Evolutionary conservation across 2,888 invertebrate genomes (phyloP).

Genomic region (Hirtodrosophila confusa): DNA sequence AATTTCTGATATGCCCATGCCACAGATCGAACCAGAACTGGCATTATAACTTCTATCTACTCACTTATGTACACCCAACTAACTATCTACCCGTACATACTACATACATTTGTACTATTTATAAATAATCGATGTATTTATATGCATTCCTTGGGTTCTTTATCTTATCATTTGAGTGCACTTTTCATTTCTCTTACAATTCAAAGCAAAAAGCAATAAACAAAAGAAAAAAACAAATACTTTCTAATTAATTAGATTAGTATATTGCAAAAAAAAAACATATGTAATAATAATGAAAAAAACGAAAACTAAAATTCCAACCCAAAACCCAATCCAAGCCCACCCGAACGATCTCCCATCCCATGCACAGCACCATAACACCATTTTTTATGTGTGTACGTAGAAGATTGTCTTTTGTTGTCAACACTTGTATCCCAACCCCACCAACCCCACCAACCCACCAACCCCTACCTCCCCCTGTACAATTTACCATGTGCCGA

Average conservation of each 20-base stretch:
- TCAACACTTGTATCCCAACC: not conserved
- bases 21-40: constrained; percentile 6
- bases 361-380: constrained; percentile 60
- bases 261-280: constrained; percentile 3
- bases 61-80: constrained; percentile 7
- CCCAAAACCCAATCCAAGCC: not conserved
- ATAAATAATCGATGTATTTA: constrained; percentile 23
- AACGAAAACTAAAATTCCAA: not conserved
- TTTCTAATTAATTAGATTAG: constrained; percentile 29
- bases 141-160: constrained; percentile 28
- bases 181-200: constrained; percentile 44
- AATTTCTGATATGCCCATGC: constrained; percentile 6
- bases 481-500: constrained; percentile 26
- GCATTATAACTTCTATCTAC: constrained; percentile 18
- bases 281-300: no score
- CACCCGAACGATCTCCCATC: not conserved
- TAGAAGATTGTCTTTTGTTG: constrained; percentile 28
- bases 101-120: constrained; percentile 22
- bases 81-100: not conserved
- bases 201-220: constrained; percentile 59
- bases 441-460: not conserved
- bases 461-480: not conserved
- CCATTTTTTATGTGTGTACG: constrained; percentile 17
- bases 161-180: constrained; percentile 53
- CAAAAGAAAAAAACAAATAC: constrained; percentile 68